A percentile compares a stretch with the other conserved stretches of the same genome.
Conservation (phyloP, 1,140 invertebrate species). For the Wiebesia pumilae region DNA sequence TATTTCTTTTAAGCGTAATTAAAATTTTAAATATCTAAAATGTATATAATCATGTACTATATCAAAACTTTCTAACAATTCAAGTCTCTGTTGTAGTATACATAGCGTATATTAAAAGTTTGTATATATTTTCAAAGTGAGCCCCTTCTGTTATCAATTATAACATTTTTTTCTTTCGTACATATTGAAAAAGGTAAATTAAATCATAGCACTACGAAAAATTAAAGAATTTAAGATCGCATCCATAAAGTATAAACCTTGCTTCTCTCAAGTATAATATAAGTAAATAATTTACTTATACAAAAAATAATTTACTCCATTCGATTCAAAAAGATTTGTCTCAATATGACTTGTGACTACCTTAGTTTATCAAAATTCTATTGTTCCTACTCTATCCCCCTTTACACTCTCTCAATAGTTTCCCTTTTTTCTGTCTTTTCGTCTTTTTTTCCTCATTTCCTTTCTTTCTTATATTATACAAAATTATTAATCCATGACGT, state of each 20-base stretch:
- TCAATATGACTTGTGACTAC: neutral
- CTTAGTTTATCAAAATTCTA: neutral
- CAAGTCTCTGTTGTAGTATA: no score
- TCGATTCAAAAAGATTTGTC: slow-evolving; percentile 15
- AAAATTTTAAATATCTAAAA: no score
- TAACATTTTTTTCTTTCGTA: no score
- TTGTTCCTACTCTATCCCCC: neutral
- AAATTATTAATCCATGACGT: slow-evolving; percentile 20
- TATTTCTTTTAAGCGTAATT: no score
- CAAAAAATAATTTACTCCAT: slow-evolving; percentile 34
- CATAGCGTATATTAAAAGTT: no score
- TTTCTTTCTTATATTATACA: neutral
- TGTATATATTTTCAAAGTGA: no score
- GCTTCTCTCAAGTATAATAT: neutral
- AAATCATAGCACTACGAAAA: neutral
- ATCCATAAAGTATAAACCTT: neutral
- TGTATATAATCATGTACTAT: no score
- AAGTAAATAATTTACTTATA: slow-evolving; percentile 30
- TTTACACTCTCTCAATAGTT: neutral
- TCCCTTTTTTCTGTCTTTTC: neutral
- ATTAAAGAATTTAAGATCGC: neutral
- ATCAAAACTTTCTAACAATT: no score
- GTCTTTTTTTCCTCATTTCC: neutral
- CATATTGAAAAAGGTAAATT: no score
- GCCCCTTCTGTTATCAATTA: no score